Base-by-base conservation (phyloP, 2,113 vertebrate species). In the Fukomys damarensis region DNA sequence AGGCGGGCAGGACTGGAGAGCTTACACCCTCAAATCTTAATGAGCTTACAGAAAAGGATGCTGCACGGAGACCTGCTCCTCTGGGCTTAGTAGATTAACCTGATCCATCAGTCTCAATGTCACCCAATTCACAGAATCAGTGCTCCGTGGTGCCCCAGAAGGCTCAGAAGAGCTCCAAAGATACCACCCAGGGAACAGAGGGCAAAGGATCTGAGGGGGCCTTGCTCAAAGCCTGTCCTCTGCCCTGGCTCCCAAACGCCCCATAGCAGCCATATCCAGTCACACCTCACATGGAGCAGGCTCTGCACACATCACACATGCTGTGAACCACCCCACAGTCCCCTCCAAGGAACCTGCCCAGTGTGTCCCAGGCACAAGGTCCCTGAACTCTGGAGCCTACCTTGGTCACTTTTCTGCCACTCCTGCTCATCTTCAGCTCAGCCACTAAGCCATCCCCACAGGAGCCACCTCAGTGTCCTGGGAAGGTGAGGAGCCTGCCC, bases 31-130 rank as follows among this genome's bases (percentile, higher is more conserved):
- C 95, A 97, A 91, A 95, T 79, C 61, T 58, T 95, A 96, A 96
- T 61, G 81, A 68, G 82, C 93, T 98, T 96, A 97, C 66, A 95
- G 97, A 95, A 86, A 97, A 98, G 85, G n/a, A 84, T 35, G 76
- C 7, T 94, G 35, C 80, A 95, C 74, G 87, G 61, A 97, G 90
- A 92, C 90, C 43, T 94, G 80, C 89, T 95, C 86, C 90, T 93
- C 92, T 77, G 83, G 82, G 68, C 91, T 95, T 66, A 97, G 96
- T 95, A 94, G 89, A 97, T 97, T 95, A 98, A 97, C 85, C 93
- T 63, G 87, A 93, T 91, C 92, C 70, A 43, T 76, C 93, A 61
- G 82, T 76, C 56, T 28, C 82, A 52, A 10, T 17, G 16, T 41
- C 54, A 20, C 68, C 70, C 4, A 63, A 19, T 3, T 2, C 81